Conservation (phyloP, 2,797 vertebrate species). For the Hemibagrus guttatus region DNA sequence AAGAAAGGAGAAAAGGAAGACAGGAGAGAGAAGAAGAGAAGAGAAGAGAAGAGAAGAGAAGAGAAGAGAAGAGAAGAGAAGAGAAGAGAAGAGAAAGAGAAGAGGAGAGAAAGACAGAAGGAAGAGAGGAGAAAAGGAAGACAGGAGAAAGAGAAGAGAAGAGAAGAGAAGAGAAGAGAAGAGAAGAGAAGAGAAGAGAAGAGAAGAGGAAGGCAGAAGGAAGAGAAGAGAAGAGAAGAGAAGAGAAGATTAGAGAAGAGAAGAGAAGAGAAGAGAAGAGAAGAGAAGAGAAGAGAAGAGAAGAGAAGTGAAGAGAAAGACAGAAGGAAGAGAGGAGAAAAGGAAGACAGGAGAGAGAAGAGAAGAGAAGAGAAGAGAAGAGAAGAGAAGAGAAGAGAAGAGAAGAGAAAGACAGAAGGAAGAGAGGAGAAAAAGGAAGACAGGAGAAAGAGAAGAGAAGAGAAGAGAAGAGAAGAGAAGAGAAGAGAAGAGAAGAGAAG, state of each 20-base stretch:
- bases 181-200: not conserved
- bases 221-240: not conserved
- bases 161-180: too few species aligned
- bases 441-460: not conserved
- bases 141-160: too few species aligned
- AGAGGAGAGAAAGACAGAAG: accelerated
- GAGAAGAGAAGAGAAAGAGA: not conserved
- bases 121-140: not conserved
- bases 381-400: not conserved
- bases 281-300: not conserved
- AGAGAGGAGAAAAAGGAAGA: not conserved
- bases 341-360: too few species aligned
- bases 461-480: not conserved
- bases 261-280: not conserved
- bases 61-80: not conserved
- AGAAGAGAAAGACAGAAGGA: too few species aligned
- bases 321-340: not conserved
- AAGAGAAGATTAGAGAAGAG: too few species aligned
- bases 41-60: too few species aligned
- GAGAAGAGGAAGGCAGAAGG: too few species aligned
- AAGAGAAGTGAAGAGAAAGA: not conserved
- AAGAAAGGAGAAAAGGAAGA: not conserved
- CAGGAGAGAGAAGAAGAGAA: not conserved
- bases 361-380: not conserved
- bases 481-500: not conserved